Conservation (phyloP, 2,797 vertebrate species). For the Pelobates cultripes region DNA sequence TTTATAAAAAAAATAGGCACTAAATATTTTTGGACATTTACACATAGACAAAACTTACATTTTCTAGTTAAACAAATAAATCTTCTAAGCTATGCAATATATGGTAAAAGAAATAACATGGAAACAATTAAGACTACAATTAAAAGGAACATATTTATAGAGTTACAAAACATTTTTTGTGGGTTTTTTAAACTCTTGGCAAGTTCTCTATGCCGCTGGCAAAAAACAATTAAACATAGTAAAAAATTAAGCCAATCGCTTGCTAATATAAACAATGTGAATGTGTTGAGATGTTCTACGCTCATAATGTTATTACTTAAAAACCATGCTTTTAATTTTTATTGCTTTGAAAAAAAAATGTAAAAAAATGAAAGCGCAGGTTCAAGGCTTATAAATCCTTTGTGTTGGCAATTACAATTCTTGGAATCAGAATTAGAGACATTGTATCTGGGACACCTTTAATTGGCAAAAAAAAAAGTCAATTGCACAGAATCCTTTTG, state of each 20-base stretch:
- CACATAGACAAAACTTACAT: background rate
- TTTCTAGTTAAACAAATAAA: background rate
- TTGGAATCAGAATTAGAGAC: background rate
- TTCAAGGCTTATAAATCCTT: background rate
- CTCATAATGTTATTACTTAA: background rate
- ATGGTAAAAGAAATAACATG: slow-evolving; percentile 1
- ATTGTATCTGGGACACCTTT: no score
- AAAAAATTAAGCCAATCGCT: slow-evolving; percentile 13
- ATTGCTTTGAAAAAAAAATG: slow-evolving; percentile 2
- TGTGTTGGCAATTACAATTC: background rate
- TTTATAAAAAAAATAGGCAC: no score
- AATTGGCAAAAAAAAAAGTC: no score
- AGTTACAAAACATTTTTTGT: background rate
- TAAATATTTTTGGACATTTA: background rate
- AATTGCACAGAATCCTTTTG: no score
- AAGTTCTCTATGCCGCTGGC: background rate
- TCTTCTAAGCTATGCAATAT: background rate
- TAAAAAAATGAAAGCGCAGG: background rate
- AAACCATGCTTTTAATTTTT: slow-evolving; percentile 7
- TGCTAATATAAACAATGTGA: slow-evolving; percentile 15
- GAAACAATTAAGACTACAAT: slow-evolving; percentile 21
- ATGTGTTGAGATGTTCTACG: slow-evolving; percentile 1
- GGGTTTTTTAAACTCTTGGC: background rate
- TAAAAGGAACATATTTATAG: slow-evolving; percentile 3
- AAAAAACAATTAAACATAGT: slow-evolving; percentile 17